A percentile compares a stretch with the other conserved stretches of the same genome.
Conservation (phyloP, 2,797 vertebrate genomes). For the Hylomyscus alleni region DNA sequence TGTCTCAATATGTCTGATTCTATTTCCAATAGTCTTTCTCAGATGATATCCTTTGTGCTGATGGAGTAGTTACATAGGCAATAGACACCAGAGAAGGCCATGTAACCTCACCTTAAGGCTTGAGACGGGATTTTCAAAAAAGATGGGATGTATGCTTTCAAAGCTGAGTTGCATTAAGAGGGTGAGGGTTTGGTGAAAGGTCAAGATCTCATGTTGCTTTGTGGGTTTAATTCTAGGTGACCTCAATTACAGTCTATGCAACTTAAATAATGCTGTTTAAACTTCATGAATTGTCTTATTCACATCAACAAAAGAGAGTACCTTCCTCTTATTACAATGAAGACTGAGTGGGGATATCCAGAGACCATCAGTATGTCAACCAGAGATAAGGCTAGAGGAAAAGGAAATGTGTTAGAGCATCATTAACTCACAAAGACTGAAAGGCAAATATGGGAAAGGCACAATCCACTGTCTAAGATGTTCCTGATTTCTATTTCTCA, state of each 20-base stretch:
- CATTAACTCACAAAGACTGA: background rate
- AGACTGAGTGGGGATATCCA: background rate
- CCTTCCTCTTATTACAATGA: background rate
- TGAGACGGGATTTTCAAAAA: conserved; percentile 25
- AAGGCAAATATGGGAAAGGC: background rate
- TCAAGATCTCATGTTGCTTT: background rate
- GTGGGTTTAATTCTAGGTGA: background rate
- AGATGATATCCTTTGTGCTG: background rate
- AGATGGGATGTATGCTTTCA: background rate
- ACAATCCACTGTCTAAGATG: background rate
- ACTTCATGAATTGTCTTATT: background rate
- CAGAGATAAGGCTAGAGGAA: background rate
- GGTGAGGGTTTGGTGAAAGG: background rate
- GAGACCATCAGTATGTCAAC: background rate
- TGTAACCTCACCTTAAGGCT: background rate
- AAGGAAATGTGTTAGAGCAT: background rate
- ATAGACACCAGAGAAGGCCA: background rate
- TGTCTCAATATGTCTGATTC: background rate
- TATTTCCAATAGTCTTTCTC: background rate
- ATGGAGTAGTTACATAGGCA: background rate
- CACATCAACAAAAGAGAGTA: background rate
- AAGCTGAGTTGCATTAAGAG: background rate
- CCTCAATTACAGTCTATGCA: background rate
- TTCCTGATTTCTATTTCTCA: background rate
- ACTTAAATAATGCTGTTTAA: background rate